A percentile compares a stretch with the other conserved stretches of the same genome.
Conservation (phyloP, 2,888 invertebrate genomes). For the Campoletis raptor region DNA sequence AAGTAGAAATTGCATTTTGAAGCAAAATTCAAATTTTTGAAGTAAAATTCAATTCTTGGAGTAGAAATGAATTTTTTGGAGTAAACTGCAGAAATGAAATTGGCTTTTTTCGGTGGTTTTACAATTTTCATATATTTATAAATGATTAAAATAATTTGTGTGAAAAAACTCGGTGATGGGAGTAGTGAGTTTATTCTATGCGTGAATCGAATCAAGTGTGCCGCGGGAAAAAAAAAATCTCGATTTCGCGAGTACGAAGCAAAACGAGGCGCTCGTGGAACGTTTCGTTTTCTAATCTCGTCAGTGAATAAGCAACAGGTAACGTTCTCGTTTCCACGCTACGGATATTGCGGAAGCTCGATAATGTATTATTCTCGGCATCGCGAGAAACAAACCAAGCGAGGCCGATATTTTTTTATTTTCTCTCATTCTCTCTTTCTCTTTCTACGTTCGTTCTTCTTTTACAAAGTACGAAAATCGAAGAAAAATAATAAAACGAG, state of each 20-base stretch:
- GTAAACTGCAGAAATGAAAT: not conserved
- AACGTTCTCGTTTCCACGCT: conserved; percentile 64
- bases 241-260: conserved; percentile 61
- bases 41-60: not conserved
- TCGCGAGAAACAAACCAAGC: conserved; percentile 57
- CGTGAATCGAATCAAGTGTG: conserved; percentile 64
- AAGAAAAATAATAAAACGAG: conserved; percentile 30
- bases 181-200: not conserved
- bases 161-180: not conserved
- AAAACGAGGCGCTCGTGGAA: conserved; percentile 42
- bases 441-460: not conserved
- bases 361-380: conserved; percentile 50
- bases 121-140: too few relatives aligned
- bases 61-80: too few relatives aligned
- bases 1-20: too few relatives aligned
- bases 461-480: conserved; percentile 32
- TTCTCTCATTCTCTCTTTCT: not conserved
- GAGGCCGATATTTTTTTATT: conserved; percentile 4
- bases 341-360: conserved; percentile 51
- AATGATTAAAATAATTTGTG: not conserved
- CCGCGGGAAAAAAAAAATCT: conserved; percentile 59
- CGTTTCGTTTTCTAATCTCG: conserved; percentile 65
- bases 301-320: conserved; percentile 1
- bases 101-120: too few relatives aligned
- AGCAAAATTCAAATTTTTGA: too few relatives aligned